Base-by-base conservation (phyloP, 2,113 vertebrate species). In the Pyrgilauda ruficollis region DNA sequence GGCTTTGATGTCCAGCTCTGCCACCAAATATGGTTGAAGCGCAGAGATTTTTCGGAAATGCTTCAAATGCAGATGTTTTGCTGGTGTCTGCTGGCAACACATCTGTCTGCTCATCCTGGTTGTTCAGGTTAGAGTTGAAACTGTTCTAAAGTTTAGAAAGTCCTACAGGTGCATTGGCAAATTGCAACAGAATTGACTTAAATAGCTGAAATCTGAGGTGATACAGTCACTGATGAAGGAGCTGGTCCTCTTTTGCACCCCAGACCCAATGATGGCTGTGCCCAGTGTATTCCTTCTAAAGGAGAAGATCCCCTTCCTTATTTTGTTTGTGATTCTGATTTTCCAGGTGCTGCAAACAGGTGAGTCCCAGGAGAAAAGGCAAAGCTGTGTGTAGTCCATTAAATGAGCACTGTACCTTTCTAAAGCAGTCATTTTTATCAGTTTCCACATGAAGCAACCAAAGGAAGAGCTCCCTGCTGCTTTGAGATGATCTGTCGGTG, bases 1-100 rank as follows among this genome's bases (percentile, higher is more conserved):
- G 84, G 84, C 91, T 96, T 96, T 93, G 78, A 84, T 93, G 87
- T 94, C 87, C 84, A 78, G 4, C 70, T 84, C 62, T 30, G 80
- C 64, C 64, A 75, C 80, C 44, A 77, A 84, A 82, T 82, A 78
- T 12, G 26, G 41, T 20, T 80, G 82, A 74, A 89, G 63, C 5
- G 18, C 37, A 1, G 35, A 19, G 56, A 26, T 89, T 69, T 89
- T 76, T 84, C 0, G 0, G 66, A 89, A 87, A 19, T 74, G 55
- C 47, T 83, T 77, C 12, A 69, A 85, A 87, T 78, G 62, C 84
- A 83, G 82, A 43, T 78, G 93, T 66, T 68, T 6, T 74, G 63
- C 37, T 70, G 61, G 9, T 68, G 82, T 56, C 78, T 91, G 81
- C 64, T 74, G 72, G 62, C 46, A 20, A 3, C 26, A 70, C n/a